Base-by-base conservation (phyloP, 2,113 vertebrate genomes). In the Fregetta grallaria region DNA sequence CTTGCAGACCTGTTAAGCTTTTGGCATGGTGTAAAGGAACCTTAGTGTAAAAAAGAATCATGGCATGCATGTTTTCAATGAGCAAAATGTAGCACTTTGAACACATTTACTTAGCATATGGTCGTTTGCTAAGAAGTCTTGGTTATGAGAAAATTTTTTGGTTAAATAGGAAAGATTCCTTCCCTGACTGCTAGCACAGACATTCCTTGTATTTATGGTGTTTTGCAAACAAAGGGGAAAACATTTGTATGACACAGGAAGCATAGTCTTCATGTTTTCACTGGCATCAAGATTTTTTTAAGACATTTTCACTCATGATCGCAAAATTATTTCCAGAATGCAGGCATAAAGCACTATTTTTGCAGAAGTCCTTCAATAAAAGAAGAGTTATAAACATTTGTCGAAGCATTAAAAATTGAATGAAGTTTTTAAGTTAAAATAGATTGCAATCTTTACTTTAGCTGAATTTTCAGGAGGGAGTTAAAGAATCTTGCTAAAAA, bases 51-150 rank as follows among this genome's bases (percentile, higher is more conserved):
- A 96, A 95, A 94, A 89, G 94, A 95, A 76, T 82, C 74, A 72
- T 87, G 90, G 78, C 74, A 92, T 94, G 66, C 70, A 58, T 93
- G 63, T 93, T 96, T 97, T 87, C 93, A 87, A 18, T 92, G 96
- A 96, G 94, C 38, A 97, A 96, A 97, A 96, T 91, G 81, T 95
- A 96, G 81, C 90, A 94, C 96, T 96, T 94, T 40, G 87, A 96
- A 96, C 94, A 96, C 96, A 96, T 97, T 97, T 96, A 93, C 92
- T 88, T 91, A 95, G 89, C 94, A 91, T 97, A 97, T 95, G 92
- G 92, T 97, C 6, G 86, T 96, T 95, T 94, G 86, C 94, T 90
- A 79, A 90, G 79, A 88, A 95, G 47, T 88, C 93, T 90, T 95
- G 91, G 96, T 96, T 96, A 95, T 62, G 79, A 97, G 68, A 95